These are phyloP conservation scores for Brienomyrus brachyistius DNA, from an alignment of 2,113 vertebrate genomes.

Conservation along the genomic window DNA sequence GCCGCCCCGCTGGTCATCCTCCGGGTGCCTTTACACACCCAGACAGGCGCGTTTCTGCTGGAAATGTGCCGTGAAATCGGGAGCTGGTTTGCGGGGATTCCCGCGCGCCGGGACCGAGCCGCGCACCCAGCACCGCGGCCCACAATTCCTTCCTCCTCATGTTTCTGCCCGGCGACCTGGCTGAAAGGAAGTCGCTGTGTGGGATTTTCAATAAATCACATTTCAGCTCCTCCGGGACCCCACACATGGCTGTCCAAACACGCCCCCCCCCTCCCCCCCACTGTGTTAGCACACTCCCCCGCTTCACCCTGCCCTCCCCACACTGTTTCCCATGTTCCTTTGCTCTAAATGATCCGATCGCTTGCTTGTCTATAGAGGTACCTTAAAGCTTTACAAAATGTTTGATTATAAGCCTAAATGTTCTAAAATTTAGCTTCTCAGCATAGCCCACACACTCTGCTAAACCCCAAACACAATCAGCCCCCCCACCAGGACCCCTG, in stretches of 20 bases:
- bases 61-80: conserved; percentile 65
- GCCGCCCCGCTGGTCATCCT: conserved; percentile 41
- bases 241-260: conserved; percentile 3
- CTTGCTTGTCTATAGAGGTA: background rate
- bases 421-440: background rate
- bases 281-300: background rate
- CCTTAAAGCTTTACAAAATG: background rate
- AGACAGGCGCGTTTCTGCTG: conserved; percentile 53
- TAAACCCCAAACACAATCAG: background rate
- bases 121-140: background rate
- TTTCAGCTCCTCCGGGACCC: background rate
- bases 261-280: background rate
- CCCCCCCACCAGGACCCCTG: background rate
- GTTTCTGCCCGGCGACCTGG: conserved; percentile 21
- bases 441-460: background rate
- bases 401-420: background rate
- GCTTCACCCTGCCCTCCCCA: background rate
- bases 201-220: conserved; percentile 2
- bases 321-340: background rate
- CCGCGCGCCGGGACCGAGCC: conserved; percentile 37
- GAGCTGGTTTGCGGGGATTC: conserved; percentile 49
- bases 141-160: conserved; percentile 40
- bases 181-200: conserved; percentile 16
- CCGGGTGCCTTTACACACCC: conserved; percentile 48
- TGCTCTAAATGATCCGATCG: background rate